Conservation (phyloP, 2,113 vertebrate genomes). For the Rattus rattus region DNA sequence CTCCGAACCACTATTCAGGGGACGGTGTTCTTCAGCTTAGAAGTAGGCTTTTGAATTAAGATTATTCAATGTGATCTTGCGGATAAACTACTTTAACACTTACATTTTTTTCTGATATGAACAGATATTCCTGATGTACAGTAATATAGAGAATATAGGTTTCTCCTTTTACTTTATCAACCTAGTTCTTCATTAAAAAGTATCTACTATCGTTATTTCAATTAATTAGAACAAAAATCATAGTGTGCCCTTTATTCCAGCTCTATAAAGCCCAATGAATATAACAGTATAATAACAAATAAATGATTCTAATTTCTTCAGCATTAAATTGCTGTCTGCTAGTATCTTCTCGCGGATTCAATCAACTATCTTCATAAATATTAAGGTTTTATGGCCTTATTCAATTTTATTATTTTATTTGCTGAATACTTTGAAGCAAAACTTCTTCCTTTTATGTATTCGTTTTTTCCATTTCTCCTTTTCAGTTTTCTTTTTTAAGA, state of each 20-base stretch:
- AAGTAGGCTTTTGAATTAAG: neutral
- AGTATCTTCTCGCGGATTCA: slow-evolving; percentile 28
- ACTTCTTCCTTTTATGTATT: neutral
- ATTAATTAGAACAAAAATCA: slow-evolving; percentile 33
- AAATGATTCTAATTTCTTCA: slow-evolving; percentile 21
- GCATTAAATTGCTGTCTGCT: neutral
- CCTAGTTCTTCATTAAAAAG: slow-evolving; percentile 12
- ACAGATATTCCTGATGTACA: slow-evolving; percentile 23
- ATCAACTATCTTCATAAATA: slow-evolving; percentile 23
- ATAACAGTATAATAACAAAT: neutral
- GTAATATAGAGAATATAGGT: neutral
- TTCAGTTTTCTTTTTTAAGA: neutral
- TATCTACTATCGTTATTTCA: neutral
- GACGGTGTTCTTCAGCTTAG: neutral
- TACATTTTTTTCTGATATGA: slow-evolving; percentile 55
- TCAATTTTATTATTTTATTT: neutral
- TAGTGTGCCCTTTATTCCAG: neutral
- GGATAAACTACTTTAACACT: neutral
- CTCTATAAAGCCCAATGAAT: neutral
- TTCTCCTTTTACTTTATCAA: neutral
- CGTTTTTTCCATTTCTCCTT: neutral
- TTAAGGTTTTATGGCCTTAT: neutral
- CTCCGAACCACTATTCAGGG: neutral
- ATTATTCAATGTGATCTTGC: neutral
- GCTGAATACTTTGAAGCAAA: slow-evolving; percentile 2